These are phyloP conservation scores for Butastur rufipennis DNA, from an alignment of 2,113 vertebrate species.

Conservation along the genomic window DNA sequence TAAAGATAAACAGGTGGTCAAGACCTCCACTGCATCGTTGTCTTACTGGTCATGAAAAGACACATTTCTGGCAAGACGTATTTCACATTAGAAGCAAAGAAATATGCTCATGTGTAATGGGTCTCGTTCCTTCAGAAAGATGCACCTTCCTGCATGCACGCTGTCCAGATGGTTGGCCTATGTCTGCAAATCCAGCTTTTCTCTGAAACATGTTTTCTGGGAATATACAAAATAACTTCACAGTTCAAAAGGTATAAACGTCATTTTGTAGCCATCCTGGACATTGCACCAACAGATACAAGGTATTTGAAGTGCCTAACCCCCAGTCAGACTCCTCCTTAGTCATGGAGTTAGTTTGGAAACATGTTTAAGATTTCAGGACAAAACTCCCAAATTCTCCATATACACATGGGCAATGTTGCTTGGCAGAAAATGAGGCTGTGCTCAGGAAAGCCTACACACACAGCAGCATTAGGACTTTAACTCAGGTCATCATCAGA, in stretches of 20 bases:
- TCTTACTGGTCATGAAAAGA: background rate
- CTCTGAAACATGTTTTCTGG: background rate
- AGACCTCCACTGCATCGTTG: background rate
- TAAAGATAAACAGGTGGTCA: background rate
- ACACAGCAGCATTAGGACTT: background rate
- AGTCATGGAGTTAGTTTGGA: background rate
- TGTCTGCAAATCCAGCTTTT: background rate
- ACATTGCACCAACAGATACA: rapidly evolving
- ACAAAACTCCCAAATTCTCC: background rate
- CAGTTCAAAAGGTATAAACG: background rate
- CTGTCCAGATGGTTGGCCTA: rapidly evolving
- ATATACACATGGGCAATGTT: rapidly evolving
- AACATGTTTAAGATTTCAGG: background rate
- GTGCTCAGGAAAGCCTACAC: background rate
- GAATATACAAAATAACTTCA: background rate
- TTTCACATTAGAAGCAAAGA: background rate
- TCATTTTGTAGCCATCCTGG: background rate
- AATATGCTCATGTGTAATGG: rapidly evolving
- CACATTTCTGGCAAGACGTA: background rate
- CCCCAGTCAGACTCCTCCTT: background rate
- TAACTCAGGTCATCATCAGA: background rate
- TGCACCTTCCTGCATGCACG: background rate
- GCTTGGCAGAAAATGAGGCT: background rate
- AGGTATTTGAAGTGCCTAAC: background rate
- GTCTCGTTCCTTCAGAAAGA: background rate